These are phyloP conservation scores for Achlya flavicornis DNA, from an alignment of 2,888 invertebrate genomes.

Conservation along the genomic window DNA sequence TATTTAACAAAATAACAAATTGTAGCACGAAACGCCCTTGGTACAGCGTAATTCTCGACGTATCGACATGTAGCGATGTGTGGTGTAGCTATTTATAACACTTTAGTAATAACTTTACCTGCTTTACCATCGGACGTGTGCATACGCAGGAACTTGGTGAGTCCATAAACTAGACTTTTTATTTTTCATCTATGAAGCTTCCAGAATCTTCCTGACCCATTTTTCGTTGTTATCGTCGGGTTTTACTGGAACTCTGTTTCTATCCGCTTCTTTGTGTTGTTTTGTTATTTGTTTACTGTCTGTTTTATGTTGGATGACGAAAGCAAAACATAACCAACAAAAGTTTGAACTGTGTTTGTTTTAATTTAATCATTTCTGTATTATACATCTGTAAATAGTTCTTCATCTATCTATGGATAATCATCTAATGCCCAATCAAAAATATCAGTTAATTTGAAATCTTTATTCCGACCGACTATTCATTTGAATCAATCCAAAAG, in stretches of 20 bases:
- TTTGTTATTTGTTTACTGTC: neutral
- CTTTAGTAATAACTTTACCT: slow-evolving; percentile 46
- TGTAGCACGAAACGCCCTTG: slow-evolving; percentile 26
- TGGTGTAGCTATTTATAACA: slow-evolving; percentile 37
- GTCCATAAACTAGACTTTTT: slow-evolving; percentile 13
- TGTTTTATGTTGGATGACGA: neutral
- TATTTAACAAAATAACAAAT: neutral
- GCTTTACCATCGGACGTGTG: slow-evolving; percentile 39
- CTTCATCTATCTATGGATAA: too few species aligned
- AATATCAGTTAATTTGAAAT: too few species aligned
- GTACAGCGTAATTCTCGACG: slow-evolving; percentile 33
- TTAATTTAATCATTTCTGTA: too few species aligned
- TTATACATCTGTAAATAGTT: too few species aligned
- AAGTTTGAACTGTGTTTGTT: neutral
- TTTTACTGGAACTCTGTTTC: neutral
- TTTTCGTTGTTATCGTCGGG: neutral
- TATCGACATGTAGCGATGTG: slow-evolving; percentile 12
- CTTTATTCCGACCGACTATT: too few species aligned
- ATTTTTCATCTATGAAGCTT: neutral
- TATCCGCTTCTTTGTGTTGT: neutral
- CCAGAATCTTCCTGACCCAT: neutral
- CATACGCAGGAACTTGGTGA: slow-evolving; percentile 29
- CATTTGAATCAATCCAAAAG: too few species aligned
- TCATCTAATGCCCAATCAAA: too few species aligned
- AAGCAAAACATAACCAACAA: neutral